Base-by-base conservation (phyloP, 2,888 invertebrate species). In the Ypsolopha scabrella region DNA sequence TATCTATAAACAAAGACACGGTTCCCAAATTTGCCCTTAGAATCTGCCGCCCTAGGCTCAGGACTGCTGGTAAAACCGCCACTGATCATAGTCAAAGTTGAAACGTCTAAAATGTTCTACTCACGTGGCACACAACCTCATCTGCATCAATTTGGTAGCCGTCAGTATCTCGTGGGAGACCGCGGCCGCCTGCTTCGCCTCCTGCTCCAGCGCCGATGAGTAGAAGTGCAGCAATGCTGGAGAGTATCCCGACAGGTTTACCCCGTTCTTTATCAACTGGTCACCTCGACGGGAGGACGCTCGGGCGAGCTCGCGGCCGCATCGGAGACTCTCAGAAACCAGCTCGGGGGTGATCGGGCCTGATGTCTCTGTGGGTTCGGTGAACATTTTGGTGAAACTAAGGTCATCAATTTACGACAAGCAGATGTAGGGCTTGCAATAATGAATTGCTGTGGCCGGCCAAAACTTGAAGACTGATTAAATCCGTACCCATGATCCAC, bases 291-390 rank as follows among this genome's bases (percentile, higher is more conserved):
- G 62, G n/a, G 54, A 67, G 1, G 80, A 70, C 0, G 75, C 74
- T 48, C 69, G 64, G 47, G 77, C 64, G 1, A 85, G 61, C 50
- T 85, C 81, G 4, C 79, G 72, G 0, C 82, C 85, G 13, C 72
- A 68, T 53, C 70, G 68, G 6, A 78, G 60, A 43, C 80, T 79
- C 53, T 86, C 85, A 6, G 69, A 61, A 7, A 81, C 90, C 88
- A 93, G 64, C 72, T 89, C 63, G 82, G 88, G 58, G 73, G 88
- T 63, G 73, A 90, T 63, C 61, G 83, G 64, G 85, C 73, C 74
- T 80, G 88, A 64, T 78, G 88, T 67, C 88, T 80, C 65, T 77
- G 71, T 44, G 6, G 44, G 43, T 24, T 24, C n/a, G 24, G 24
- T 24, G 24, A 24, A 24, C 2, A 4, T 24, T 24, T 24, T 4